Evolutionary conservation across 2,888 invertebrate genomes (phyloP), one percentile per base, ranked within the genome.

Genomic region (Nezara viridula): DNA sequence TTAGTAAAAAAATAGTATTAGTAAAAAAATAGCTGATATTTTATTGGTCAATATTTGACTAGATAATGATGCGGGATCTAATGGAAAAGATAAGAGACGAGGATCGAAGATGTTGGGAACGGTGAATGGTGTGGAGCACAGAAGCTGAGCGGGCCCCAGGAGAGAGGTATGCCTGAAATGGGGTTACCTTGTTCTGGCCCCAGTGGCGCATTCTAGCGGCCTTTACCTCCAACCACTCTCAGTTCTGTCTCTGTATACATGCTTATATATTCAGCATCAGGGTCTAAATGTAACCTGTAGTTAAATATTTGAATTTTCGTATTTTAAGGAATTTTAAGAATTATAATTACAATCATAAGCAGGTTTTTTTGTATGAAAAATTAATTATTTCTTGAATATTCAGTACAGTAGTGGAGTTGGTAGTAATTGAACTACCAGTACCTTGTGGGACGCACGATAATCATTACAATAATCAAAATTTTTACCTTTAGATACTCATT

Each of bases 131-230:
- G 77, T 40, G 44, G 81, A 44, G 81, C 81, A 81, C 44, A 81
- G 44, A 47, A 40, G 40, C 44, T n/a, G 44, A 12, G 44, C 4
- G 14, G 44, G 12, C 5, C 40, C 12, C 3, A 4, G 44, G 81
- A 81, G 81, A 81, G 81, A 81, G 81, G 81, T 81, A 81, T 81
- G 40, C 44, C 81, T 81, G 81, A 81, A 81, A 81, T 81, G 81
- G 81, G 81, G 81, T 81, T 81, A 81, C 24, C 81, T 81, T 47
- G 47, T 44, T 81, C 44, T n/a, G 44, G 81, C 16, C n/a, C 3
- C 81, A 44, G 10, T 81, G n/a, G 81, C 81, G 81, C 81, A 81
- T 47, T 81, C 81, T 81, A 81, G 40, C n/a, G 81, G 81, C 44
- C 24, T n/a, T 47, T 12, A 3, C 0, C 7, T 27, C 14, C 44